Evolutionary conservation across 1,140 invertebrate genomes (phyloP).

Genomic region (Drosophila truncata): DNA sequence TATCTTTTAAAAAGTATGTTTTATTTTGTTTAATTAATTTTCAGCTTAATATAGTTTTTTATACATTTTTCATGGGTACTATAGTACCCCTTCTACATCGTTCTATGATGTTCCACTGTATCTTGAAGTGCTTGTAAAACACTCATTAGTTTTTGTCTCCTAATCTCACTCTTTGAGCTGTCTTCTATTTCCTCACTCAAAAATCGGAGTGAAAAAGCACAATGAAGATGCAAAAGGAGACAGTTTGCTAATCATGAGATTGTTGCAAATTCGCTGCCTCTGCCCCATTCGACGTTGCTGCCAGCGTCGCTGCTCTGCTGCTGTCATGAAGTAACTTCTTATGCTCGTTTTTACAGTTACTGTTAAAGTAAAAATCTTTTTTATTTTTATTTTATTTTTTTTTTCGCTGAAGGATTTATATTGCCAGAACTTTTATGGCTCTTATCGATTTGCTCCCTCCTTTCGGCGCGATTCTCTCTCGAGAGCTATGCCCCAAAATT

Average conservation of each 20-base stretch:
- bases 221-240: constrained; percentile 31
- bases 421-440: constrained; percentile 60
- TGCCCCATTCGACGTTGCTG: constrained; percentile 6
- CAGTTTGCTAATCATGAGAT: constrained; percentile 50
- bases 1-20: too few relatives aligned
- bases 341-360: constrained; percentile 68
- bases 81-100: neutral
- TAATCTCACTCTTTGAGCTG: neutral
- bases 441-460: constrained; percentile 55
- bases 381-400: neutral
- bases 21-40: neutral
- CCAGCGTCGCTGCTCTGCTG: neutral
- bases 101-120: constrained; percentile 16
- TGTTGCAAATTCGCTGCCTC: constrained; percentile 22
- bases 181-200: constrained; percentile 10
- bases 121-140: neutral
- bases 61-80: neutral
- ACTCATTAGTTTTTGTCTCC: neutral
- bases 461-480: neutral
- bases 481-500: constrained; percentile 17
- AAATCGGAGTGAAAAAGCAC: constrained; percentile 19
- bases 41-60: neutral
- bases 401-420: constrained; percentile 48
- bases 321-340: constrained; percentile 33
- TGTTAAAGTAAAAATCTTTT: constrained; percentile 36